Conservation (phyloP, 2,113 vertebrate genomes). For the Stegastes partitus region DNA sequence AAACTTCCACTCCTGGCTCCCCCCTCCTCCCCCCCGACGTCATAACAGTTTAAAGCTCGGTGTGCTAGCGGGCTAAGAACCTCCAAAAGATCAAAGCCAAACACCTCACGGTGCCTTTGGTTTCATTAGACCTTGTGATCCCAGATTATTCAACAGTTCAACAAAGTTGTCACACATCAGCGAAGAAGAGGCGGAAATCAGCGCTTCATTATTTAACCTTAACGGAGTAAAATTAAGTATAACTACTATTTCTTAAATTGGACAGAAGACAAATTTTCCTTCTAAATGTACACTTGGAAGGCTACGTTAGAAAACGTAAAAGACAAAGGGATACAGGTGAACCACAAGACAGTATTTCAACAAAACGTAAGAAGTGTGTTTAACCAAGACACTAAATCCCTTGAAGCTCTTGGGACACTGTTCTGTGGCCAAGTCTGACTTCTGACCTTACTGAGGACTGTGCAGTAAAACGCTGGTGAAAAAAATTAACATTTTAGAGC, state of each 20-base stretch:
- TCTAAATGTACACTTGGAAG: not conserved
- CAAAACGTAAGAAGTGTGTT: not conserved
- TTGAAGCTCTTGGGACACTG: not conserved
- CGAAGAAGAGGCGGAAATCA: slow-evolving; percentile 19
- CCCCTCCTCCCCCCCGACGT: slow-evolving; percentile 10
- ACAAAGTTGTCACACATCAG: slow-evolving; percentile 33
- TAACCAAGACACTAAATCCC: not conserved
- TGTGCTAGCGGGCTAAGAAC: slow-evolving; percentile 47
- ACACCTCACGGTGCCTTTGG: slow-evolving; percentile 49
- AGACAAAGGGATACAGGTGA: not conserved
- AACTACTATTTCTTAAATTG: slow-evolving; percentile 6
- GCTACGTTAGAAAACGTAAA: not conserved
- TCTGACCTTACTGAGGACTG: slow-evolving; percentile 19
- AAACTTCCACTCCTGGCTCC: slow-evolving; percentile 44
- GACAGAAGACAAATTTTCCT: not conserved
- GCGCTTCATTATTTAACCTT: slow-evolving; percentile 12
- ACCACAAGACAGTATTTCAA: not conserved
- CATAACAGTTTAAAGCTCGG: slow-evolving; percentile 55
- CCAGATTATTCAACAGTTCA: slow-evolving; percentile 55
- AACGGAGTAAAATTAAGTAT: not conserved
- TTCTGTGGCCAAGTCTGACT: not conserved
- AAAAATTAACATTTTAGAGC: not conserved
- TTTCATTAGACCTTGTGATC: slow-evolving; percentile 71
- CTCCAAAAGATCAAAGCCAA: slow-evolving; percentile 70
- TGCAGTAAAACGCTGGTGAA: not conserved